A percentile compares a stretch with the other conserved stretches of the same genome.
Conservation (phyloP, 2,888 invertebrate species). For the Tipula unca region DNA sequence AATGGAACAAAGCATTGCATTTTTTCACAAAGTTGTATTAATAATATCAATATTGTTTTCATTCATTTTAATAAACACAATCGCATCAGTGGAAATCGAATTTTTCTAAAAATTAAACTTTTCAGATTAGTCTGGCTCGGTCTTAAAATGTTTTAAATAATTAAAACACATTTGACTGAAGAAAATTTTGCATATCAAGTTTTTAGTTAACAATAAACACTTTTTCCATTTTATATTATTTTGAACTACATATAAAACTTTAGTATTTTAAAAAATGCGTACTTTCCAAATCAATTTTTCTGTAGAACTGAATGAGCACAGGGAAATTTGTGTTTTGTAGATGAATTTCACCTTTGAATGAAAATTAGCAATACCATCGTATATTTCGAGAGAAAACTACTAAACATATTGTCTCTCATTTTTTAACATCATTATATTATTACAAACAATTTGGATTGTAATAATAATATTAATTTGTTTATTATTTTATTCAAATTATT, state of each 20-base stretch:
- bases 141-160: neutral
- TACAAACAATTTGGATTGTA: too few species aligned
- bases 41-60: neutral
- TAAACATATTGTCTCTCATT: neutral
- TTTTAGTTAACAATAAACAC: neutral
- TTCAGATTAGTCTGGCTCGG: neutral
- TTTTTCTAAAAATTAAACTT: neutral
- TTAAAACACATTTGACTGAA: constrained; percentile 10
- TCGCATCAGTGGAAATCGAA: neutral
- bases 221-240: neutral
- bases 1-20: neutral
- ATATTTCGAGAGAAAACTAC: neutral
- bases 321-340: neutral
- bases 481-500: too few species aligned
- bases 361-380: neutral
- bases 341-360: neutral
- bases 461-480: too few species aligned
- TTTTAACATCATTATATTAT: neutral
- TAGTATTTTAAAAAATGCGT: neutral
- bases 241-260: neutral
- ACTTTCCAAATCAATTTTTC: neutral
- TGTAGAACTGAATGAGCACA: neutral
- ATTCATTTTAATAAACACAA: neutral
- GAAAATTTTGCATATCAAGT: neutral
- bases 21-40: neutral